Base-by-base conservation (phyloP, 2,888 invertebrate genomes). In the Acleris emargana region DNA sequence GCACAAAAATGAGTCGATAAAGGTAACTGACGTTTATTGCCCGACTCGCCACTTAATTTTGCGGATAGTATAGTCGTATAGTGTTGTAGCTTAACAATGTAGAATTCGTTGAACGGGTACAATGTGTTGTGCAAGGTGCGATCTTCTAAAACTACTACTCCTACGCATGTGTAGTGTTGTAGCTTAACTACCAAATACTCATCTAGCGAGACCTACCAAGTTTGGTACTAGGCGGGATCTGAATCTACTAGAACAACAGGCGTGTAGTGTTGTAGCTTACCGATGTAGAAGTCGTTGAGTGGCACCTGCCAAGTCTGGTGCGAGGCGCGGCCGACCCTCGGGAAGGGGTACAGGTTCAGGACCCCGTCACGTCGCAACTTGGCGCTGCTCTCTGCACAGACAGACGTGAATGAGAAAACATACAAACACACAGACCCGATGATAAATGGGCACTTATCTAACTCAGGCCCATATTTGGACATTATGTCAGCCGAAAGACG, bases 301-400 rank as follows among this genome's bases (percentile, higher is more conserved):
- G 94, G 93, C 38, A 89, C 74, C 58, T 91, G 87, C 91, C 93
- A 93, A 11, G 93, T 83, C 58, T 84, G 87, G 5, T 81, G 77
- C 1, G 85, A 84, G 5, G 94, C 93, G 18, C 95, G 87, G 0
- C 95, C 95, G 22, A 94, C 94, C 60, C 95, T 88, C 6, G 95
- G 95, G 72, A 94, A 94, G 0, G 94, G 94, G 72, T 94, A 94
- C 6, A 95, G 83, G 50, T 94, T 94, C 68, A 94, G 79, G 5
- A 93, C 91, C 1, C 94, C 94, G 67, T 94, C 93, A 3, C 94
- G 90, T 47, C 93, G 88, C n/a, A 89, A 76, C 72, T 93, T 92
- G 1, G 82, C 76, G 62, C 84, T 83, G 75, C 81, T 86, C 28
- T 87, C 91, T 91, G 81, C 52, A 72, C 28, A 67, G 17, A 69